These are phyloP conservation scores for Lacerta viridis DNA, from an alignment of 2,797 vertebrate species.

Conservation along the genomic window DNA sequence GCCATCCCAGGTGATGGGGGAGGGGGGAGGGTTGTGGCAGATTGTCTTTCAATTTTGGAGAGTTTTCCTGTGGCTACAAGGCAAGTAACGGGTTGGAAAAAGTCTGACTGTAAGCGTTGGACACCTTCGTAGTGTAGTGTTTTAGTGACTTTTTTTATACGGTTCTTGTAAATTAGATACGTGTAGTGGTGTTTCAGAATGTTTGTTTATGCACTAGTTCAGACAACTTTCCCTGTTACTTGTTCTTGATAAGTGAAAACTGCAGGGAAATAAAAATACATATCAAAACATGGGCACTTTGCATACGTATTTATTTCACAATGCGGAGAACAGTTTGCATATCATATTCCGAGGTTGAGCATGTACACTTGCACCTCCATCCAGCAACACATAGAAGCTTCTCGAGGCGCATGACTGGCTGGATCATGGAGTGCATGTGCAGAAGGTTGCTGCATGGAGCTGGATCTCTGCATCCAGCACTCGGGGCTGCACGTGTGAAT, in stretches of 20 bases:
- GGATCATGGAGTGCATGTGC: neutral
- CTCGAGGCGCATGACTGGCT: neutral
- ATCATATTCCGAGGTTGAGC: neutral
- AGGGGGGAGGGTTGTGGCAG: conserved; percentile 82
- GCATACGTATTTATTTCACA: conserved; percentile 83
- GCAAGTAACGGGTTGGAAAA: conserved; percentile 92
- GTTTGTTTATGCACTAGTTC: conserved; percentile 90
- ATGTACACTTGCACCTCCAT: neutral
- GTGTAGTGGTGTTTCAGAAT: conserved; percentile 89
- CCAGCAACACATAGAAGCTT: neutral
- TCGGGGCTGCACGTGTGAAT: neutral
- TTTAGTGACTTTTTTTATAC: conserved; percentile 91
- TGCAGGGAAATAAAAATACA: conserved; percentile 93
- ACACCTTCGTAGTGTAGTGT: conserved; percentile 87
- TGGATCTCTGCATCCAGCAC: conserved; percentile 16
- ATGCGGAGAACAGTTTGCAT: conserved; percentile 58
- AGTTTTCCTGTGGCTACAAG: conserved; percentile 89
- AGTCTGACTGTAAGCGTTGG: conserved; percentile 89
- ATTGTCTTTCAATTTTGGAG: conserved; percentile 86
- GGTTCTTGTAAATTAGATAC: conserved; percentile 88
- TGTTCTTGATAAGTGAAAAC: conserved; percentile 92
- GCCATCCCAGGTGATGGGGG: conserved; percentile 84
- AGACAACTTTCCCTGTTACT: conserved; percentile 94
- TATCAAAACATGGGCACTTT: conserved; percentile 84
- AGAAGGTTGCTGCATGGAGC: neutral